phyloP scores from a whole-genome alignment of 2,888 invertebrate species.

The Rhagophthalmus giganteus region DNA sequence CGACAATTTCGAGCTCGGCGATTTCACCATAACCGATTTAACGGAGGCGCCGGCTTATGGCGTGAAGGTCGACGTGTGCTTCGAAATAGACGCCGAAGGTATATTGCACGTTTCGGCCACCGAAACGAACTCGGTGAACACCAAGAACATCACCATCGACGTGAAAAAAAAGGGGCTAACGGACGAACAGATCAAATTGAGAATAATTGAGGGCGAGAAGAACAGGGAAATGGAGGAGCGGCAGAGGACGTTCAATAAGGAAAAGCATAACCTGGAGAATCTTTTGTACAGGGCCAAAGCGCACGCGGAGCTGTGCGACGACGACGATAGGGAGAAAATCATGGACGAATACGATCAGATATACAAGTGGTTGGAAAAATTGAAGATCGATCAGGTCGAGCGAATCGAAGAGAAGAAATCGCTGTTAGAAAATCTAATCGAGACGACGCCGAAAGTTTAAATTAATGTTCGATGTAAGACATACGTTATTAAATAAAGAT shows the following conservation, averaged over 20 bases:
- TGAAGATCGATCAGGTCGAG: not conserved
- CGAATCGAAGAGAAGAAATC: not conserved
- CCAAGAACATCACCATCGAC: not conserved
- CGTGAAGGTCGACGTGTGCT: constrained; percentile 14
- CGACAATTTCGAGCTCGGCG: constrained; percentile 27
- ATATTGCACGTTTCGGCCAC: not conserved
- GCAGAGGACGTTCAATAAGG: not conserved
- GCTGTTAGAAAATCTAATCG: not conserved
- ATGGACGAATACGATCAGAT: not conserved
- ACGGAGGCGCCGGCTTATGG: constrained; percentile 26
- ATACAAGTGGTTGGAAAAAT: not conserved
- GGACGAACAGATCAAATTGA: not conserved
- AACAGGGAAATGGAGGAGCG: not conserved
- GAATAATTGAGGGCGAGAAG: not conserved
- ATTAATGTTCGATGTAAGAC: no score
- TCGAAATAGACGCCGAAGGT: constrained; percentile 21
- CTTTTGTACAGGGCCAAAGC: not conserved
- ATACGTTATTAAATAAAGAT: no score
- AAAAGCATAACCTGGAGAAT: not conserved
- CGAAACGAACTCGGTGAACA: constrained; percentile 1
- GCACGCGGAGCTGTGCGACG: not conserved
- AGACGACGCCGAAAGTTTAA: not conserved
- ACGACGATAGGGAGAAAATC: not conserved
- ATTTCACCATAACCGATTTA: constrained; percentile 24
- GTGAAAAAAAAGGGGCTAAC: not conserved